Evolutionary conservation across 2,113 vertebrate species (phyloP), one percentile per base, ranked within the genome.

Genomic region (Hymenochirus boettgeri): DNA sequence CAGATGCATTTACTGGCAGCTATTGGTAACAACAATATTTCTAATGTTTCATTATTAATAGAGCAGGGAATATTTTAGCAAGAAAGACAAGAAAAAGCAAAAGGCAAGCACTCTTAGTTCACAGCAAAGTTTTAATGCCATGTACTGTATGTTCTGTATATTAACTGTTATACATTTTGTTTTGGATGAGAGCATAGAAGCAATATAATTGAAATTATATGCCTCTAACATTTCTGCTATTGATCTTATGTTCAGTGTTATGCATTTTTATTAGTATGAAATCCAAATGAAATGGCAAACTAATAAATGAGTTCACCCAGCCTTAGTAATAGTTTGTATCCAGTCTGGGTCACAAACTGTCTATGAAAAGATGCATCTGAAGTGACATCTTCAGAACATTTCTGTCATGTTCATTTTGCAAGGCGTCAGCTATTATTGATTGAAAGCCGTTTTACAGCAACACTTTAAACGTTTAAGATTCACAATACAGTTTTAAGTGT

Each of bases 361-460:
- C 56, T 53, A 45, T 23, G 19, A 53, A 29, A 60, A 45, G 24
- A 53, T 24, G 60, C 17, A 57, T 57, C 29, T 57, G 54, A 57
- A 57, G 54, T 57, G 54, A 57, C 56, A 45, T 59, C 33, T 60
- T 26, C 18, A 29, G 19, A 53, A 27, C 42, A 52, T 45, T 31
- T 33, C 13, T 27, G 7, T 17, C 35, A 51, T 21, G 29, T 42
- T 35, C 27, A 33, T 33, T 57, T 45, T 5, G 5, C 12, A 18
- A 24, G 51, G 56, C 25, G 47, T 45, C 65, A 33, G 46, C 27
- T 42, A 22, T 45, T 69, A 69, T 69, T 51, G 65, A 69, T 60
- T 57, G 24, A 29, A 29, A 46, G 56, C 11, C 22, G 37, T 58
- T 56, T 50, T 19, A 51, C 55, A 37, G 31, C 54, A 48, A 50